Evolutionary conservation across 2,888 invertebrate genomes (phyloP), one percentile per base, ranked within the genome.

Genomic region (Sminthurinus aureus): DNA sequence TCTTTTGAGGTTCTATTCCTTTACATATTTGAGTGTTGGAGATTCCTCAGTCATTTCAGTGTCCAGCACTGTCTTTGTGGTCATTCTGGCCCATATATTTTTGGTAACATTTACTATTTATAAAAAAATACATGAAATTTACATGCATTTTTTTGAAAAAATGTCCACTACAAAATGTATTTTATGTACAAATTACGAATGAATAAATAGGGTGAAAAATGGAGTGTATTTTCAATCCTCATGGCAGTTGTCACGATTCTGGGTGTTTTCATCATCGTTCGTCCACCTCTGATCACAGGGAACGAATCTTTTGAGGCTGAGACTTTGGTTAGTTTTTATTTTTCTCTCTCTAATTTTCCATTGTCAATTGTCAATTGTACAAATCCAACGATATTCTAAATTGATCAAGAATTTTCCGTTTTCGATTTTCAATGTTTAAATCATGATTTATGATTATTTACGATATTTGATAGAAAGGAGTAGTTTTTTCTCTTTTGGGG

Each of bases 251-350:
- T 85, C 0, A 84, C 86, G 0, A 24, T 79, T 13, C 26, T 76
- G 6, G 87, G 86, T 1, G 84, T 87, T 4, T 77, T 83, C 11
- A 51, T 86, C 15, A 82, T 87, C 67, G 78, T 83, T 13, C 79
- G 85, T 13, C 87, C 87, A 0, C 87, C 87, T 8, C 75, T 86
- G 24, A 77, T 87, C 12, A 85, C 84, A 51, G 86, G 87, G 20
- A 51, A 69, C 66, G 77, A 58, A 0, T 26, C 64, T 6, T 86
- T 75, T 71, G 83, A 87, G 64, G 67, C 66, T 8, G 82, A 81
- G 0, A 85, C 79, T 64, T 66, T 87, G 77, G 87, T 86, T 82
- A 82, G 82, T 38, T 4, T 38, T 38, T n/a, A n/a, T n/a, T 38
- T 38, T 6, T 38, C 38, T 58, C 4, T 11, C 58, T 58, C 58